Conservation (phyloP, 2,797 vertebrate species). For the Fringilla coelebs region DNA sequence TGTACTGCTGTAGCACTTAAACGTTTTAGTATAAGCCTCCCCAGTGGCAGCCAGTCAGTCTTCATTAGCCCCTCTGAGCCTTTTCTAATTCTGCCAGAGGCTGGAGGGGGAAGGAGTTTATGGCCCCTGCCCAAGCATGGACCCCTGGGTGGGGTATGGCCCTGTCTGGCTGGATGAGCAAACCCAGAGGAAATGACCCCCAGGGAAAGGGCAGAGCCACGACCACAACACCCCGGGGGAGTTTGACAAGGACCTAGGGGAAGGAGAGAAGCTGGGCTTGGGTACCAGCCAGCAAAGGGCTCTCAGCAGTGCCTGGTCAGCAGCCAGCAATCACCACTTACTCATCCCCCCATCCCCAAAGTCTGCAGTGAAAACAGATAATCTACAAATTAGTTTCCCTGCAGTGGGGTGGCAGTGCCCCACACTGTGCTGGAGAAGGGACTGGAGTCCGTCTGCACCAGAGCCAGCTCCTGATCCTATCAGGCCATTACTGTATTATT, state of each 20-base stretch:
- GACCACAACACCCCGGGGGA: not conserved
- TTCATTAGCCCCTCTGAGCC: not conserved
- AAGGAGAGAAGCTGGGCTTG: not conserved
- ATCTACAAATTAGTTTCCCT: not conserved
- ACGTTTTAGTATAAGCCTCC: not conserved
- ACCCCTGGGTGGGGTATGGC: too few relatives aligned
- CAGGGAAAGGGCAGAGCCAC: not conserved
- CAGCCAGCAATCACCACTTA: not conserved
- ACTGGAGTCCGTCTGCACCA: not conserved
- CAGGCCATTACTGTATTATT: slow-evolving; percentile 21
- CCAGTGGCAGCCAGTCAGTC: not conserved
- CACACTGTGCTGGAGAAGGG: not conserved
- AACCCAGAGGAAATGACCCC: not conserved
- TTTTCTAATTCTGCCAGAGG: not conserved
- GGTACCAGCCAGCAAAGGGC: not conserved
- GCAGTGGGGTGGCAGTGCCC: not conserved
- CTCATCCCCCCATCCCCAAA: not conserved
- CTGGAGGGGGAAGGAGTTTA: not conserved
- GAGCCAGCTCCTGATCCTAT: slow-evolving; percentile 37
- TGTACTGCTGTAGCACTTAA: not conserved
- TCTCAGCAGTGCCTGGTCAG: not conserved
- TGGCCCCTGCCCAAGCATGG: not conserved
- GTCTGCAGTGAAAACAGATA: not conserved
- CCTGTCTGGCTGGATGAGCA: fast-evolving
- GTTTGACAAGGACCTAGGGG: not conserved